Conservation (phyloP, 1,140 invertebrate species). For the Hylaeus anthracinus region DNA sequence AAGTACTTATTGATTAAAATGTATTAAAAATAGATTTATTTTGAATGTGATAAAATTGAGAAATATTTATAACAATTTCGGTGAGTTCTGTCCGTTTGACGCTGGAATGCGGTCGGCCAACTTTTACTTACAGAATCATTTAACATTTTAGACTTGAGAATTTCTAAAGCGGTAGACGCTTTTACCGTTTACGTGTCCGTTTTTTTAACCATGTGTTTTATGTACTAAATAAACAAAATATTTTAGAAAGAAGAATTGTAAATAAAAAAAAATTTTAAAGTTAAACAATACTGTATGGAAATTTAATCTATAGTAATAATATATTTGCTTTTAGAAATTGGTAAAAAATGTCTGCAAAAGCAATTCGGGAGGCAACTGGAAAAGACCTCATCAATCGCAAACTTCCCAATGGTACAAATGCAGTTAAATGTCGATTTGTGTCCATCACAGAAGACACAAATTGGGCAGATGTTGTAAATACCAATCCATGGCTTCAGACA, state of each 20-base stretch:
- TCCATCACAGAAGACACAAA: constrained; percentile 89
- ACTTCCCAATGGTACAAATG: constrained; percentile 85
- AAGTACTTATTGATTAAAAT: neutral
- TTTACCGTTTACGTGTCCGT: neutral
- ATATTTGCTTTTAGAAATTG: constrained; percentile 1
- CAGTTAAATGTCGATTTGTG: constrained; percentile 91
- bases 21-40: neutral
- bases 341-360: constrained; percentile 96
- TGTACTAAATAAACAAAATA: neutral
- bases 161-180: neutral
- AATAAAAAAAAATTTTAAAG: neutral
- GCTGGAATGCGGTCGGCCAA: constrained; percentile 17
- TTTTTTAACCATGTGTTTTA: neutral
- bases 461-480: constrained; percentile 88
- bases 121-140: neutral
- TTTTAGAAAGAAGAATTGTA: neutral
- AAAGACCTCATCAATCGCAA: constrained; percentile 96
- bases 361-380: constrained; percentile 97
- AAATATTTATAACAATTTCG: neutral
- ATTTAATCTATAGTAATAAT: neutral
- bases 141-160: constrained; percentile 7
- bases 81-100: neutral
- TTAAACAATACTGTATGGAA: neutral
- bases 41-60: neutral
- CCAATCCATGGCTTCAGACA: constrained; percentile 93